Evolutionary conservation across 1,140 invertebrate species (phyloP), one percentile per base, ranked within the genome.

Genomic region (Trichogramma pretiosum): DNA sequence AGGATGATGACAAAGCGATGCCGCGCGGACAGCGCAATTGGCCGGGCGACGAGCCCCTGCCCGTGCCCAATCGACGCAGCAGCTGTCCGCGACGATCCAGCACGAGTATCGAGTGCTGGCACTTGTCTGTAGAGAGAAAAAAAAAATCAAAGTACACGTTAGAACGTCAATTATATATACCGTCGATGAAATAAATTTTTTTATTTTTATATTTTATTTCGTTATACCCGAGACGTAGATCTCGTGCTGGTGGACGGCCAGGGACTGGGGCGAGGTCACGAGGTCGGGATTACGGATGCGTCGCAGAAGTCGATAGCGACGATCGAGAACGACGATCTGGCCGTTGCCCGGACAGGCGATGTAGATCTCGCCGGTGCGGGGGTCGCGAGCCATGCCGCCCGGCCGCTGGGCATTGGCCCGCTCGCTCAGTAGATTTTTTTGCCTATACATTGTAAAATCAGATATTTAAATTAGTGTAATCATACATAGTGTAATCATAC

Each of bases 71-170:
- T 4, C 70, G 68, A 21, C 76, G 64, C 21, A 81, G 55, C 56
- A 81, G 80, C 35, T 70, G 63, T 22, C 82, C 77, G 11, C 77
- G 70, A 53, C 73, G 75, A 50, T 81, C 77, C 56, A 85, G 85
- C 0, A 87, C 78, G 58, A 84, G 82, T n/a, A 88, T 70, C 55
- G 83, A 79, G 58, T 87, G 82, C 54, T 82, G 83, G 76, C 82
- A 84, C 62, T 83, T 82, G 58, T 83, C 81, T 74, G 63, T 28
- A 8, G 37, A 2, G 13, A 5, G 18, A 2, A 19, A 1, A 21
- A 35, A 10, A 3, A 35, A n/a, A 10, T 35, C 5, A 3, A 2
- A 18, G 36, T n/a, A n/a, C n/a, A n/a, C n/a, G n/a, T n/a, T n/a
- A n/a, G n/a, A n/a, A n/a, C n/a, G n/a, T n/a, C n/a, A n/a, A n/a